Conservation (phyloP, 2,888 invertebrate species). For the Ariolimax columbianus region DNA sequence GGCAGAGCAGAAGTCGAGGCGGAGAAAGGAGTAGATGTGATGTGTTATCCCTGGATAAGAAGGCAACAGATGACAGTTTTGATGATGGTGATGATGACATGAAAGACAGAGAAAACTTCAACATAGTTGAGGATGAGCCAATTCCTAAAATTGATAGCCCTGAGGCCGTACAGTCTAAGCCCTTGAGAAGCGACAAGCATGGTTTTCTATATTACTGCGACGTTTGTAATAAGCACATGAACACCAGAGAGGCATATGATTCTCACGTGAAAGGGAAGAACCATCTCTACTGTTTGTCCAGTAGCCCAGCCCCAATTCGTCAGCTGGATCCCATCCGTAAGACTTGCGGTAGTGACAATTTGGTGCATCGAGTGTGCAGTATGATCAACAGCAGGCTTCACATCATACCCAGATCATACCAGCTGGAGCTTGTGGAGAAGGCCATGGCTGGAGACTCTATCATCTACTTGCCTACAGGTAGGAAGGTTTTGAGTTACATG, state of each 20-base stretch:
- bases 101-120: conserved; percentile 16
- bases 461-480: conserved; percentile 74
- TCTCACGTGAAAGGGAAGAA: conserved; percentile 62
- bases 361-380: not conserved
- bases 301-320: conserved; percentile 56
- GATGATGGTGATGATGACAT: conserved; percentile 38
- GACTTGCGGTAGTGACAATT: conserved; percentile 5
- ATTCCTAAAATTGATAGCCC: not conserved
- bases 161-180: not conserved
- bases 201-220: conserved; percentile 55
- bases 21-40: not conserved
- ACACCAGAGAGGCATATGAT: conserved; percentile 60
- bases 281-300: conserved; percentile 62
- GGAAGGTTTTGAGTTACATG: not conserved
- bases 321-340: conserved; percentile 26
- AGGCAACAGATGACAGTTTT: conserved; percentile 24
- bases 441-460: conserved; percentile 66
- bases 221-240: conserved; percentile 63
- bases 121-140: conserved; percentile 11
- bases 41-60: conserved; percentile 25
- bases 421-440: conserved; percentile 68
- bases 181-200: conserved; percentile 32
- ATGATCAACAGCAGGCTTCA: conserved; percentile 47
- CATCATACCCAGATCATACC: conserved; percentile 66
- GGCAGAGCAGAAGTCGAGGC: conserved; percentile 5